phyloP scores from a whole-genome alignment of 2,113 vertebrate genomes.

The Kryptolebias marmoratus region DNA sequence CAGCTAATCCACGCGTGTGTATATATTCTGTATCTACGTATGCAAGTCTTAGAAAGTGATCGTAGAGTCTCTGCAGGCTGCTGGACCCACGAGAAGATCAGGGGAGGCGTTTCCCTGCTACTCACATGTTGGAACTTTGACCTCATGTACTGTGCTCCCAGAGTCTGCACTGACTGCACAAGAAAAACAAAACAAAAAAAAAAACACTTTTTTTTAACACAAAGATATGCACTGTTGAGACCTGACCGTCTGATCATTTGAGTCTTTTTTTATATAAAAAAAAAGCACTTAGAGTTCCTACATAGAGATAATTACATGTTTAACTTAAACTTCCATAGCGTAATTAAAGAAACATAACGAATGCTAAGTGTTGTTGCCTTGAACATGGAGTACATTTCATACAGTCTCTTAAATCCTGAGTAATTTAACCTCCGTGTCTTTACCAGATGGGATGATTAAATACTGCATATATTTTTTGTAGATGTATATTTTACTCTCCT shows the following conservation, averaged over 20 bases:
- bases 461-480: slow-evolving; percentile 74
- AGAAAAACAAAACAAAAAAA: slow-evolving; percentile 1
- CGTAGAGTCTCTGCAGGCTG: background rate
- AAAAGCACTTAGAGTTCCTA: slow-evolving; percentile 26
- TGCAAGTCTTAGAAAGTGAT: slow-evolving; percentile 32
- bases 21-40: slow-evolving; percentile 65
- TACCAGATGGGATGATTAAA: slow-evolving; percentile 57
- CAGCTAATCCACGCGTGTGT: slow-evolving; percentile 26
- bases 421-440: slow-evolving; percentile 47
- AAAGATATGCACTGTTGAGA: slow-evolving; percentile 39
- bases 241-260: slow-evolving; percentile 34
- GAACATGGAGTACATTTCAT: slow-evolving; percentile 42
- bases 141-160: slow-evolving; percentile 14
- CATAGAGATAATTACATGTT: slow-evolving; percentile 37
- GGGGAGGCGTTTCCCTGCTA: background rate
- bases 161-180: slow-evolving; percentile 41
- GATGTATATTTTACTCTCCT: slow-evolving; percentile 71
- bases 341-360: slow-evolving; percentile 29
- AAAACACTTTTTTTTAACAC: slow-evolving; percentile 40
- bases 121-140: background rate
- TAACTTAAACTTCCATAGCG: slow-evolving; percentile 42
- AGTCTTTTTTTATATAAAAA: slow-evolving; percentile 21
- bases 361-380: slow-evolving; percentile 48
- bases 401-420: slow-evolving; percentile 49
- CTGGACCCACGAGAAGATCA: background rate